Base-by-base conservation (phyloP, 1,140 invertebrate species). In the Schlechtendalia chinensis region DNA sequence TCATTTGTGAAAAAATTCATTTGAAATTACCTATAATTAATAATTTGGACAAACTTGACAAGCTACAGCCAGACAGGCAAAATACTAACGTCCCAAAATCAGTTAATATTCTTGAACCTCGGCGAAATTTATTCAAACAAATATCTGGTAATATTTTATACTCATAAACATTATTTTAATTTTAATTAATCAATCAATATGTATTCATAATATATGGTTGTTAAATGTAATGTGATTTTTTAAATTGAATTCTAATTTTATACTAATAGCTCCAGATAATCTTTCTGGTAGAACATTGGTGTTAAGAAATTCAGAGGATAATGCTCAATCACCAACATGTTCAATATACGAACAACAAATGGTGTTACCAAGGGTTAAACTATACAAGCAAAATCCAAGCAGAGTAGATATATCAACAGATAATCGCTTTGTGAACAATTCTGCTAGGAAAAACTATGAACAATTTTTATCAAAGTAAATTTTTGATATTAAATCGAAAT, bases 401-500 rank as follows among this genome's bases (percentile, higher is more conserved):
- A 45, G 32, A 45, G n/a, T 61, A 24, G 24, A 47, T 22, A 27
- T 45, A 59, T 50, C 17, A 14, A 29, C 17, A 17, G 17, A 61
- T 61, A 61, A 79, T n/a, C 58, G 39, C 61, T 63, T 27, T 27
- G 16, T 27, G 1, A 63, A 79, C 10, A 79, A 29, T 50, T 63
- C 75, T 79, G 75, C 75, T 47, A 61, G 75, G 11, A 79, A 79
- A 10, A 79, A 63, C 22, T 79, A 79, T 50, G 58, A 47, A 22
- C 75, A 79, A 47, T 79, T 79, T 50, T 63, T 79, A 63, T 79
- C 75, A 1, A 79, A 79, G 75, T 79, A 61, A 79, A 22, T 45
- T 32, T n/a, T 1, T 29, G 27, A 27, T 71, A 29, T 39, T 39
- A 39, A 8, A 39, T 39, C n/a, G n/a, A 39, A 39, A 39, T 39